A percentile compares a stretch with the other conserved stretches of the same genome.
Conservation (phyloP, 2,888 invertebrate genomes). For the Dynastes maya region DNA sequence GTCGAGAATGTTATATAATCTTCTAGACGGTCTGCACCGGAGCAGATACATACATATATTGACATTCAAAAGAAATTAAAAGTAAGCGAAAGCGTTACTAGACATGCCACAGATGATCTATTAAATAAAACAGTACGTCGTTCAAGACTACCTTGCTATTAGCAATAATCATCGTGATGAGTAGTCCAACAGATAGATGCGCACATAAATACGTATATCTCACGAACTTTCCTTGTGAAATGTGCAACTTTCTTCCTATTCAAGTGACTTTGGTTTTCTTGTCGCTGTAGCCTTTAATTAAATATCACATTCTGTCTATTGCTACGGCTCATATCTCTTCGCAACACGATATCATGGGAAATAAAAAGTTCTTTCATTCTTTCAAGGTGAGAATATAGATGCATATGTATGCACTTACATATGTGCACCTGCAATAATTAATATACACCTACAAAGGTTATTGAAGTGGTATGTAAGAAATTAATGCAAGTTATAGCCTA, state of each 20-base stretch:
- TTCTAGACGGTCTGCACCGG: slow-evolving; percentile 1
- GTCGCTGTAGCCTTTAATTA: no score
- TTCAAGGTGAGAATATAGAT: no score
- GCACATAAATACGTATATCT: no score
- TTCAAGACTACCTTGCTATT: background rate
- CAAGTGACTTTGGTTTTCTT: background rate
- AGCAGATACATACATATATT: background rate
- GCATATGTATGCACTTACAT: no score
- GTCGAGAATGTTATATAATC: slow-evolving; percentile 2
- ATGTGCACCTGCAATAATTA: no score
- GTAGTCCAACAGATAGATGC: background rate
- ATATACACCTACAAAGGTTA: no score
- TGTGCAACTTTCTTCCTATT: background rate
- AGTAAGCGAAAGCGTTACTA: slow-evolving; percentile 19
- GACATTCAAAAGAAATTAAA: slow-evolving; percentile 15
- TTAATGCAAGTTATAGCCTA: no score
- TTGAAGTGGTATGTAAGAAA: no score
- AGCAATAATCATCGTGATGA: background rate
- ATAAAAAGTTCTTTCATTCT: no score
- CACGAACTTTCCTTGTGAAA: background rate
- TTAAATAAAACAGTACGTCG: background rate
- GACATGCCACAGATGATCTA: background rate
- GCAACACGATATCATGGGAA: no score
- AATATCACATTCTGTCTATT: no score
- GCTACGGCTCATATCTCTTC: no score